Base-by-base conservation (phyloP, 2,888 invertebrate genomes). In the Palloptera scutellata region DNA sequence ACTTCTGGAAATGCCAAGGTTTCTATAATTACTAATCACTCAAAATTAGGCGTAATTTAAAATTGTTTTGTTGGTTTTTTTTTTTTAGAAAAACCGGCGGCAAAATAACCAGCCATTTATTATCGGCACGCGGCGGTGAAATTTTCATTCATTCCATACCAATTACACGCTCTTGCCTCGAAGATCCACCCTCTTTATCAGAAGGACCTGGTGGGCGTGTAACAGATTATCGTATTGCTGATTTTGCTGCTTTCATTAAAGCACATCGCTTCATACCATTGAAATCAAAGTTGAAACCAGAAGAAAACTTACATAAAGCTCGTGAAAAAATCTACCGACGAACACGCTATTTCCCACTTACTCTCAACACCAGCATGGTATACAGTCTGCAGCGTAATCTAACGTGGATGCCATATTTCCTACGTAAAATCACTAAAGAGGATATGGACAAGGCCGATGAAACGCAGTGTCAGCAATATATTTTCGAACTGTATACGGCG, bases 181-280 rank as follows among this genome's bases (percentile, higher is more conserved):
- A 98, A 82, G 98, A 98, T 83, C 95, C 96, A 0, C 97, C 97
- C 0, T 95, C 97, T 0, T 94, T 98, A 61, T 95, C 93, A 41
- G 98, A 98, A 85, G 97, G 97, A 0, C 91, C 92, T 48, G 98
- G 98, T 0, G 98, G 97, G 0, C 87, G 96, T 53, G 94, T 98
- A 53, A 94, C 96, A 0, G 98, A 98, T 84, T 98, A 98, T 81
- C 81, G 90, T 68, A 89, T 91, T 72, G 87, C 91, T 83, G 97
- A 97, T 85, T 95, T 97, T 83, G 95, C 95, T 0, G 89, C 91
- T 9, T 87, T 97, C 48, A 95, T 97, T 88, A 92, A 94, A 79
- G 91, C 91, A 75, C 95, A 95, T 81, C 88, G 91, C 64, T 81
- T 98, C 71, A 88, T 91, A 5, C 96, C 97, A 0, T 80, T 91